These are phyloP conservation scores for Microtus ochrogaster DNA, from an alignment of 2,113 vertebrate species.

Conservation along the genomic window DNA sequence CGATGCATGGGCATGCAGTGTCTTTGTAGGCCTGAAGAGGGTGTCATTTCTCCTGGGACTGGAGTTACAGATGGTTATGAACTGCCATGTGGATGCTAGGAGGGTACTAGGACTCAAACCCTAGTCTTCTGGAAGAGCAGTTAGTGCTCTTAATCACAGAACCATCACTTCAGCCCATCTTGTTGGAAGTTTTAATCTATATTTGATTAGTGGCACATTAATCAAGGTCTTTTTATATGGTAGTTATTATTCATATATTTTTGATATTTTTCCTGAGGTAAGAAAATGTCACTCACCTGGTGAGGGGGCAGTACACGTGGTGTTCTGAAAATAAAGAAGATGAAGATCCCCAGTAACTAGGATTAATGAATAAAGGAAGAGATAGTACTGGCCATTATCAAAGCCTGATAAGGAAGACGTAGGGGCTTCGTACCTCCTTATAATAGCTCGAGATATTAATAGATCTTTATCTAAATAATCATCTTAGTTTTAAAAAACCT, in stretches of 20 bases:
- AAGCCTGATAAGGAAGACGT: not conserved
- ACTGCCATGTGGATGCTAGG: not conserved
- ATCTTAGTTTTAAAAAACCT: constrained; percentile 57
- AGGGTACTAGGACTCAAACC: not conserved
- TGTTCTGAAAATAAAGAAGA: constrained; percentile 20
- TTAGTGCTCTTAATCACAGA: not conserved
- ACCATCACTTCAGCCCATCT: not conserved
- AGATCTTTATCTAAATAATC: constrained; percentile 40
- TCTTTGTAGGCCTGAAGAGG: not conserved
- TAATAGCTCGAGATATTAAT: constrained; percentile 4
- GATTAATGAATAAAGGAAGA: not conserved
- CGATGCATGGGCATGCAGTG: not conserved
- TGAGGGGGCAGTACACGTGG: not conserved
- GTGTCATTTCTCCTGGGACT: not conserved
- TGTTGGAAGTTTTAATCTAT: not conserved
- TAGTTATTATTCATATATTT: not conserved
- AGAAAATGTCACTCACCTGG: constrained; percentile 14
- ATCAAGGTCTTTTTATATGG: not conserved
- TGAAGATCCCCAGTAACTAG: not conserved
- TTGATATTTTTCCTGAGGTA: not conserved
- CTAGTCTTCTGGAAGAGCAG: not conserved
- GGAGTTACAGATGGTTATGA: not conserved
- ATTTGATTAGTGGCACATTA: not conserved
- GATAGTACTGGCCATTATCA: too few species aligned
- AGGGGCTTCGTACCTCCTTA: constrained; percentile 2